phyloP scores from a whole-genome alignment of 2,113 vertebrate species.

The Cavia porcellus region DNA sequence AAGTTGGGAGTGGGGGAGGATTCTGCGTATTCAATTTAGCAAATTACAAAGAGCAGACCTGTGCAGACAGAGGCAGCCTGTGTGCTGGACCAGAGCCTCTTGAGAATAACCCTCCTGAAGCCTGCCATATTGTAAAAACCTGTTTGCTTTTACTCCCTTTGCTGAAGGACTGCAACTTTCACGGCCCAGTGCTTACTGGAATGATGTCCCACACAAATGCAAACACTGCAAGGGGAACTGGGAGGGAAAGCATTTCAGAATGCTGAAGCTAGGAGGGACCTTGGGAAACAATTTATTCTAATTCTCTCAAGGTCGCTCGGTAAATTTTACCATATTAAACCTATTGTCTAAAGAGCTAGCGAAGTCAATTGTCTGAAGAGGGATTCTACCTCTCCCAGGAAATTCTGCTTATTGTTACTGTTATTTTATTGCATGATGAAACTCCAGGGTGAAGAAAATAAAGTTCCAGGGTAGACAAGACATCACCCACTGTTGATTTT shows the following conservation, averaged over 20 bases:
- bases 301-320: neutral
- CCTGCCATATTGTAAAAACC: conserved; percentile 15
- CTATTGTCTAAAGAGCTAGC: conserved; percentile 8
- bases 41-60: conserved; percentile 21
- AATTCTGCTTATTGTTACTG: neutral
- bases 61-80: neutral
- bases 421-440: conserved; percentile 35
- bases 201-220: neutral
- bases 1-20: neutral
- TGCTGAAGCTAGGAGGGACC: neutral
- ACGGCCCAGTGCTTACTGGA: neutral
- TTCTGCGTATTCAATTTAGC: conserved; percentile 62
- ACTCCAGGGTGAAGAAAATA: conserved; percentile 14
- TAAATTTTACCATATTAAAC: conserved; percentile 50
- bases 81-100: neutral
- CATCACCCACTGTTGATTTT: neutral
- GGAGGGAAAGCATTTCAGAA: neutral
- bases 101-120: conserved; percentile 3
- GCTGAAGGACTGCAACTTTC: conserved; percentile 18
- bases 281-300: neutral
- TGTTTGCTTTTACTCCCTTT: conserved; percentile 48
- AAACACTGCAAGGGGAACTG: neutral
- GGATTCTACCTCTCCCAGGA: conserved; percentile 27
- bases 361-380: conserved; percentile 50
- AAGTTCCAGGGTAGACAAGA: neutral